These are phyloP conservation scores for Vidua chalybeata DNA, from an alignment of 2,113 vertebrate genomes.

Conservation along the genomic window DNA sequence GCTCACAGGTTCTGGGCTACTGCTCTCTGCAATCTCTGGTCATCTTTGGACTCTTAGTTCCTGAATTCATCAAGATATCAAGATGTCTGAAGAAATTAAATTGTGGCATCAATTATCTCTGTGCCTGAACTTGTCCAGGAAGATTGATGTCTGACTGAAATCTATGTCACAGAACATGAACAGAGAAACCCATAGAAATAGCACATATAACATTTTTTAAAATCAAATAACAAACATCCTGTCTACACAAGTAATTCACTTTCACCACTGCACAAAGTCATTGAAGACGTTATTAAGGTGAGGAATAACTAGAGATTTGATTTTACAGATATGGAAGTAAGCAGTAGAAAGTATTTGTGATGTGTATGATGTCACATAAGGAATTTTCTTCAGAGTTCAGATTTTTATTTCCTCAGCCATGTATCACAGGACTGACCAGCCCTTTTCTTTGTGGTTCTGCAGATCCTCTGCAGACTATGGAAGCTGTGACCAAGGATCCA, in stretches of 20 bases:
- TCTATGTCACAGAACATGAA: not conserved
- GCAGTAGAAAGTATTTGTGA: not conserved
- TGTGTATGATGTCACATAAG: not conserved
- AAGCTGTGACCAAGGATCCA: not conserved
- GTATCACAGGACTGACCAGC: not conserved
- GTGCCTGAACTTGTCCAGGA: not conserved
- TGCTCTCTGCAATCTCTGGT: not conserved
- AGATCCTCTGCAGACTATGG: not conserved
- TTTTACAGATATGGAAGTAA: not conserved
- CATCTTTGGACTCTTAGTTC: not conserved
- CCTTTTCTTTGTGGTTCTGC: not conserved
- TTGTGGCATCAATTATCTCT: not conserved
- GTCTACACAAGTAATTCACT: not conserved
- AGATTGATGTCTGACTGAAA: not conserved
- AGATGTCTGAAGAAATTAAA: not conserved
- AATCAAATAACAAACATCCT: not conserved
- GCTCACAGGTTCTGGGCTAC: not conserved
- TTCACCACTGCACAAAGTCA: not conserved
- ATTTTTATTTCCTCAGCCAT: not conserved
- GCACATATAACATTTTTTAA: not conserved
- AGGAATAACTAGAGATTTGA: not conserved
- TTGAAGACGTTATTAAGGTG: not conserved
- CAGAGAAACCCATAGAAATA: not conserved
- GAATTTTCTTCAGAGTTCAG: not conserved
- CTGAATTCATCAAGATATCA: not conserved